Conservation (phyloP, 2,113 vertebrate species). For the Phalacrocorax aristotelis region DNA sequence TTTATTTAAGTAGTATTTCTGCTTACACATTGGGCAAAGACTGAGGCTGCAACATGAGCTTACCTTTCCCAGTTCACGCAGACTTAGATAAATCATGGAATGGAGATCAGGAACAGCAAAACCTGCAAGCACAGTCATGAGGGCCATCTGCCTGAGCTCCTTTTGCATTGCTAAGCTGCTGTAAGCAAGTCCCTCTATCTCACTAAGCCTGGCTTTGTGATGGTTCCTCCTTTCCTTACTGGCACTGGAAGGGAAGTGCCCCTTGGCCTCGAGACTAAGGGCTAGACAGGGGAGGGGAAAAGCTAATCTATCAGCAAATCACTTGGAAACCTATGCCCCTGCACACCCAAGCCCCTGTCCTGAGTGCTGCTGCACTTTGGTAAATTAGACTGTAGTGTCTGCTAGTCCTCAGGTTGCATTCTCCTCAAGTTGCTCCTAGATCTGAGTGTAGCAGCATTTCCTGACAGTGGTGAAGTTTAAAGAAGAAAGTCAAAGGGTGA, state of each 20-base stretch:
- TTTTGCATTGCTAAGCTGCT: not conserved
- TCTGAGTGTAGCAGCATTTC: not conserved
- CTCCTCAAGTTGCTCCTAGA: not conserved
- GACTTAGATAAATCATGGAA: not conserved
- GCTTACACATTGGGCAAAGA: not conserved
- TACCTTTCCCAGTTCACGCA: not conserved
- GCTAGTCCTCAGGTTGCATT: not conserved
- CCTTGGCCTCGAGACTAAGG: accelerated
- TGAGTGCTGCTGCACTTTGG: not conserved
- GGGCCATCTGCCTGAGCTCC: not conserved
- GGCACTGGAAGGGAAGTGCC: too few species aligned
- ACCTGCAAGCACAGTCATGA: accelerated
- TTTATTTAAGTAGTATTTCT: not conserved
- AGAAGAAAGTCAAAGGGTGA: not conserved
- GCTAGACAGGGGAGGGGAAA: not conserved
- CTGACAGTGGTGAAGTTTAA: not conserved
- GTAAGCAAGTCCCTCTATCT: not conserved
- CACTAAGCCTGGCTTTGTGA: not conserved
- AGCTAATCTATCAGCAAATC: not conserved
- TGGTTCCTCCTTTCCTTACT: not conserved
- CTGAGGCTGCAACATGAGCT: not conserved
- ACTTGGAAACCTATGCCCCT: not conserved
- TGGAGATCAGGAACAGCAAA: not conserved
- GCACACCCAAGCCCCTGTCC: not conserved
- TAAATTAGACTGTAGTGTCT: not conserved